These are phyloP conservation scores for Tetrao urogallus DNA, from an alignment of 2,113 vertebrate genomes.

Conservation along the genomic window DNA sequence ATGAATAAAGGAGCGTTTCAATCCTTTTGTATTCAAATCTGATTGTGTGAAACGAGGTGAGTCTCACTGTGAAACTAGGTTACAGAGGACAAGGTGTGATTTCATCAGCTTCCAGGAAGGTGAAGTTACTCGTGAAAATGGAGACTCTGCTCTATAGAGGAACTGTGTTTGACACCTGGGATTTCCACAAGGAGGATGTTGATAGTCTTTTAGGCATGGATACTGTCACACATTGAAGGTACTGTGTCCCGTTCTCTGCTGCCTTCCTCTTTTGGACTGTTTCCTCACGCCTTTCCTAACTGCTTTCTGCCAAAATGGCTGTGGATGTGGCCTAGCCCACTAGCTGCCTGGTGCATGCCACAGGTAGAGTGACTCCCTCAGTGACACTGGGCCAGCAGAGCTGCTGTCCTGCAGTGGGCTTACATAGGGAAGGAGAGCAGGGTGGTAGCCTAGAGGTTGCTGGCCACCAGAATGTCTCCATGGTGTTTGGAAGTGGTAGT, in stretches of 20 bases:
- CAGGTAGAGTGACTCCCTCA: neutral
- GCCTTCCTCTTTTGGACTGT: neutral
- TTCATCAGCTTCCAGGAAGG: neutral
- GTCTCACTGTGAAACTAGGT: neutral
- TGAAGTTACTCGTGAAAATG: neutral
- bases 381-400: rapidly evolving
- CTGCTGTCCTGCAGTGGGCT: neutral
- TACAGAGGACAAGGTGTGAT: neutral
- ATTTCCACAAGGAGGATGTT: neutral
- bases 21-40: neutral
- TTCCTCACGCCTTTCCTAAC: neutral
- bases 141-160: neutral
- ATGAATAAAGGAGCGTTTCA: neutral
- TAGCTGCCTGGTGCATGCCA: neutral
- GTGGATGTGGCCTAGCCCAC: neutral
- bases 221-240: neutral
- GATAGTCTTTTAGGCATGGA: neutral
- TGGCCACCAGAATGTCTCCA: rapidly evolving
- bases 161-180: neutral
- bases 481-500: neutral
- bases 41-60: neutral
- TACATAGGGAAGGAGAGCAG: neutral
- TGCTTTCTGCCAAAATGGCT: neutral
- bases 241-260: neutral
- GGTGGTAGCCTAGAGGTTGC: rapidly evolving